A percentile compares a stretch with the other conserved stretches of the same genome.
Evolutionary conservation across 2,797 vertebrate species (phyloP).

Genomic region (Pristis pectinata): DNA sequence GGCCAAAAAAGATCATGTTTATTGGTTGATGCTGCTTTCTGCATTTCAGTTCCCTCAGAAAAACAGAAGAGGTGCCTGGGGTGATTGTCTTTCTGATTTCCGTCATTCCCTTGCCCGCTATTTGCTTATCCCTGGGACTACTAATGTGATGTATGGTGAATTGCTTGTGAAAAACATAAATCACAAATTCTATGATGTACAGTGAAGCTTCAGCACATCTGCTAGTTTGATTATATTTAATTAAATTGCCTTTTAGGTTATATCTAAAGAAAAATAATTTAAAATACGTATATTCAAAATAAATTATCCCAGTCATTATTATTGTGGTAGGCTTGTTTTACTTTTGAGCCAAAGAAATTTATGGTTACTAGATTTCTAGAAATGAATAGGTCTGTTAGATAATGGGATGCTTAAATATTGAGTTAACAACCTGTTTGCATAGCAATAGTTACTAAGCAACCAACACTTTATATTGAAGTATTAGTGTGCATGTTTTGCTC

Average conservation of each 20-base stretch:
- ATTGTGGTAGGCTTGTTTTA: neutral
- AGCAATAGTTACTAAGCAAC: constrained; percentile 35
- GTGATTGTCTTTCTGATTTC: neutral
- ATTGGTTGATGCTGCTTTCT: no score
- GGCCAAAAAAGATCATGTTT: no score
- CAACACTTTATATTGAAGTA: neutral
- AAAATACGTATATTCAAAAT: neutral
- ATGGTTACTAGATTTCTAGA: neutral
- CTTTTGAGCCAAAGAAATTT: neutral
- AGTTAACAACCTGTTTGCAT: constrained; percentile 32
- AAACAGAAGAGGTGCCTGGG: neutral
- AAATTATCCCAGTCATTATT: neutral
- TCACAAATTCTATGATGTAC: neutral
- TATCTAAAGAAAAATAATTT: neutral
- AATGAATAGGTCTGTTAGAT: neutral
- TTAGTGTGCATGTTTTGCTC: constrained; percentile 2
- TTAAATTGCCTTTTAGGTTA: neutral
- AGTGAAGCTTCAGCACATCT: neutral
- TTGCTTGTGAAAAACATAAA: neutral
- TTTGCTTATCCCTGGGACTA: neutral
- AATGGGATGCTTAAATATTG: constrained; percentile 11
- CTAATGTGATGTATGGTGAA: neutral
- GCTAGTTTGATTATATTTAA: neutral
- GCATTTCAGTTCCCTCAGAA: no score
- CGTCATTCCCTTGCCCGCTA: neutral